A percentile compares a stretch with the other conserved stretches of the same genome.
phyloP scores from a whole-genome alignment of 2,888 invertebrate species.

The Phania funesta region DNA sequence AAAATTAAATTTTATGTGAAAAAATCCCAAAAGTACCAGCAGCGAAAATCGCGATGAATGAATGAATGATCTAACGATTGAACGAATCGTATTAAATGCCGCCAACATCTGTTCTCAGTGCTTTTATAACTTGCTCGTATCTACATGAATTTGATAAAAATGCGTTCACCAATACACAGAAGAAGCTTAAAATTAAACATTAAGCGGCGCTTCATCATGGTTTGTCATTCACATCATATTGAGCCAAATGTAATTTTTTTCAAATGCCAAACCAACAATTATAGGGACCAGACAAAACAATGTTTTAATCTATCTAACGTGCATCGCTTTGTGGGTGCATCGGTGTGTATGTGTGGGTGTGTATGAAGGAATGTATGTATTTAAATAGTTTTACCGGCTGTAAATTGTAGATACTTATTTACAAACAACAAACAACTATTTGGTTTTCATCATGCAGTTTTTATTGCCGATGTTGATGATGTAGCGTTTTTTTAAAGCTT shows the following conservation, averaged over 20 bases:
- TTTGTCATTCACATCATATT: not conserved
- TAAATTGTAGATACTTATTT: not conserved
- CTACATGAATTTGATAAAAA: too few species aligned
- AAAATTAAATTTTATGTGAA: not conserved
- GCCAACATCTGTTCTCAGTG: not conserved
- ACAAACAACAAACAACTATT: not conserved
- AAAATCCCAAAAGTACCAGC: not conserved
- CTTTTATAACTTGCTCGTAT: not conserved
- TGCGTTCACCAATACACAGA: not conserved
- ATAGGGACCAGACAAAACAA: slow-evolving; percentile 10
- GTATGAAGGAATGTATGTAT: not conserved
- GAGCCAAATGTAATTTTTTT: not conserved
- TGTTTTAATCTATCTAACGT: slow-evolving; percentile 12
- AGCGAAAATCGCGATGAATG: slow-evolving; percentile 31
- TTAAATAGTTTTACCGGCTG: slow-evolving; percentile 25
- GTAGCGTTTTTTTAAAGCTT: slow-evolving; percentile 4
- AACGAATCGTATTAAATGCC: slow-evolving; percentile 13
- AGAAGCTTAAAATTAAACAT: not conserved
- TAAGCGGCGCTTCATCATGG: not conserved
- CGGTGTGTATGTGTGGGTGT: not conserved
- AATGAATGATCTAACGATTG: slow-evolving; percentile 24
- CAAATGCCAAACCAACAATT: not conserved
- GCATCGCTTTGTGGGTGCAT: not conserved
- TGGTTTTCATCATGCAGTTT: not conserved
- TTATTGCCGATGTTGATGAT: slow-evolving; percentile 16